A percentile compares a stretch with the other conserved stretches of the same genome.
phyloP scores from a whole-genome alignment of 2,113 vertebrate genomes.

The Nesoenas mayeri region DNA sequence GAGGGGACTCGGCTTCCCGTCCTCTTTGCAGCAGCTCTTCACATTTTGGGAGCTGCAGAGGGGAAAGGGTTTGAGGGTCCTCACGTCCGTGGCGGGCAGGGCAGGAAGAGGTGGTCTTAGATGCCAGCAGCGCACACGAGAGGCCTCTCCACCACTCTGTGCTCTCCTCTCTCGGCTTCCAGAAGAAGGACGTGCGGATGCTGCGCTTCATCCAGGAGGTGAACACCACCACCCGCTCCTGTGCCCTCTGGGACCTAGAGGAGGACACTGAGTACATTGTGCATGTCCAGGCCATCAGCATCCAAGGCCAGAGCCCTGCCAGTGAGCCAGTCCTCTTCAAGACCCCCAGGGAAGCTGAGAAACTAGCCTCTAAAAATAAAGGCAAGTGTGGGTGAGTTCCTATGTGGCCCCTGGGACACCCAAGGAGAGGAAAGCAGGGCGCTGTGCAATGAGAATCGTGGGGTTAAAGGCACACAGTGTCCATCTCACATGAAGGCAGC shows the following conservation, averaged over 20 bases:
- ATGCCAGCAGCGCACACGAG: neutral
- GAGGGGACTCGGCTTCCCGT: neutral
- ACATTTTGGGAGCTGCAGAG: neutral
- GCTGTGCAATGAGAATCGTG: neutral
- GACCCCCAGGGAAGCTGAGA: constrained; percentile 91
- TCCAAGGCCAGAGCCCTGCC: constrained; percentile 90
- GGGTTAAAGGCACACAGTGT: fast-evolving
- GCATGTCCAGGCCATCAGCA: constrained; percentile 93
- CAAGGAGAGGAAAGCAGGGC: neutral
- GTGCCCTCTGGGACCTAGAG: constrained; percentile 94
- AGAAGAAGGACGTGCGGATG: constrained; percentile 97
- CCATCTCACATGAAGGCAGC: neutral
- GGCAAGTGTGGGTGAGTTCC: constrained; percentile 72
- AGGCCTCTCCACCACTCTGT: constrained; percentile 43
- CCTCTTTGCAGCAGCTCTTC: neutral
- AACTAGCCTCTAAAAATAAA: constrained; percentile 92
- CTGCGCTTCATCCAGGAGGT: constrained; percentile 97
- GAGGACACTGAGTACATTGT: constrained; percentile 96
- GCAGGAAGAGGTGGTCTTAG: neutral
- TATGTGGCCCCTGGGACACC: neutral
- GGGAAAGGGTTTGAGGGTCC: neutral
- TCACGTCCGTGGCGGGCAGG: neutral
- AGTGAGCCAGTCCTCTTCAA: constrained; percentile 93
- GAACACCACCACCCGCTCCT: constrained; percentile 96
- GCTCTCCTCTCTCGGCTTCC: constrained; percentile 67